Evolutionary conservation across 2,888 invertebrate genomes (phyloP).

Genomic region (Galeruca laticollis): DNA sequence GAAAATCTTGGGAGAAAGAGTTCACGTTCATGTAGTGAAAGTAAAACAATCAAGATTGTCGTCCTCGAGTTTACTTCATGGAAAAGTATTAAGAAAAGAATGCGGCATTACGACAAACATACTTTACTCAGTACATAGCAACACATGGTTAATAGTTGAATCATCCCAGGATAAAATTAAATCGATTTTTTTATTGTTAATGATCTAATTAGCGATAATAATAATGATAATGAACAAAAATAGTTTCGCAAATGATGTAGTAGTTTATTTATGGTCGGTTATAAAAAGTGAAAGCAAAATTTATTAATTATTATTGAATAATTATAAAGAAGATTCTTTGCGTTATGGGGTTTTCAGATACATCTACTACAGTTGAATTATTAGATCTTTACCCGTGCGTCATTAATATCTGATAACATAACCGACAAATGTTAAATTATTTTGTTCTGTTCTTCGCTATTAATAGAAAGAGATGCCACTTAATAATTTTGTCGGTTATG

Average conservation of each 20-base stretch:
- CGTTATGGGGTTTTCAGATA: too few relatives aligned
- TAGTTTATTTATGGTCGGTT: not conserved
- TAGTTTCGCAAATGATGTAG: not conserved
- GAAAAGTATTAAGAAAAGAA: too few relatives aligned
- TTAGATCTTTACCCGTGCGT: too few relatives aligned
- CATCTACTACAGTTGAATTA: too few relatives aligned
- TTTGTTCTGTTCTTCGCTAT: too few relatives aligned
- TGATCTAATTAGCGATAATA: not conserved
- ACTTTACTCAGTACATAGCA: not conserved
- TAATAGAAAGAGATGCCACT: too few relatives aligned
- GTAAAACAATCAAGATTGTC: slow-evolving; percentile 19
- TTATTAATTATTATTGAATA: too few relatives aligned
- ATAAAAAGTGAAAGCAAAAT: not conserved
- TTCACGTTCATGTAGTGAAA: slow-evolving; percentile 23
- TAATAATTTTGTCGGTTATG: too few relatives aligned
- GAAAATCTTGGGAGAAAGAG: slow-evolving; percentile 27
- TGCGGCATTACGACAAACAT: too few relatives aligned
- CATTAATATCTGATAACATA: too few relatives aligned
- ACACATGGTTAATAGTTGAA: not conserved
- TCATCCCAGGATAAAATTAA: not conserved
- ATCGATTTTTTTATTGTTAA: not conserved
- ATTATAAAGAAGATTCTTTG: too few relatives aligned
- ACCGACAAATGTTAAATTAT: too few relatives aligned
- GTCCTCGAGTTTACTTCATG: slow-evolving; percentile 27
- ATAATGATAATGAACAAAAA: not conserved